Base-by-base conservation (phyloP, 2,888 invertebrate species). In the Idaea biselata region DNA sequence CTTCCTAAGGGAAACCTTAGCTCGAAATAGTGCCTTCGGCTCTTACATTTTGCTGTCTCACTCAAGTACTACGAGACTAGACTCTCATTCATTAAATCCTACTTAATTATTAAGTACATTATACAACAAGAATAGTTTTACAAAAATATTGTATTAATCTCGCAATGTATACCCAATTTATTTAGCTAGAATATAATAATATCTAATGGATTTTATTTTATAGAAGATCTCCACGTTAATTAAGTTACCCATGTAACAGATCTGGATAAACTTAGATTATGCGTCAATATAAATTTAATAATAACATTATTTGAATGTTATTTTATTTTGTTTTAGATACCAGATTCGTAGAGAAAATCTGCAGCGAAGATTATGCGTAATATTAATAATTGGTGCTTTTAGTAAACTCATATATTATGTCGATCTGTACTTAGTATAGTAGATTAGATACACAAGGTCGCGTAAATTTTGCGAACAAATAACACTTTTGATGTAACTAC, bases 261-360 rank as follows among this genome's bases (percentile, higher is more conserved):
- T 44, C 44, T 44, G 44, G 6, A 44, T 44, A 44, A 8, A 14
- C 44, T 44, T 44, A 44, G 44, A 44, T 44, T 44, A 44, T 44
- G 44, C 44, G 11, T 44, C 44, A 44, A 14, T 14, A 44, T 14
- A 8, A 44, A 44, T 44, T 14, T 44, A 44, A 44, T 44, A 44
- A 44, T 44, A 14, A 14, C 14, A 44, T 25, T 44, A 44, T 44
- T 11, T 44, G 44, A 44, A 14, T 44, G 44, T 44, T 8, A 44
- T 44, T 44, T 44, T 44, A 44, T 44, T 44, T 44, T 44, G 44
- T 44, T 44, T 44, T 44, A 44, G 44, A 44, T 44, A 44, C 44
- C 14, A 44, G 44, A 44, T 44, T 44, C 44, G 14, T 44, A 14
- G 11, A 44, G 44, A 44, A 44, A 44, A 44, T 44, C 44, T 44